Evolutionary conservation across 1,140 invertebrate genomes (phyloP).

Genomic region (Cotesia chilonis): DNA sequence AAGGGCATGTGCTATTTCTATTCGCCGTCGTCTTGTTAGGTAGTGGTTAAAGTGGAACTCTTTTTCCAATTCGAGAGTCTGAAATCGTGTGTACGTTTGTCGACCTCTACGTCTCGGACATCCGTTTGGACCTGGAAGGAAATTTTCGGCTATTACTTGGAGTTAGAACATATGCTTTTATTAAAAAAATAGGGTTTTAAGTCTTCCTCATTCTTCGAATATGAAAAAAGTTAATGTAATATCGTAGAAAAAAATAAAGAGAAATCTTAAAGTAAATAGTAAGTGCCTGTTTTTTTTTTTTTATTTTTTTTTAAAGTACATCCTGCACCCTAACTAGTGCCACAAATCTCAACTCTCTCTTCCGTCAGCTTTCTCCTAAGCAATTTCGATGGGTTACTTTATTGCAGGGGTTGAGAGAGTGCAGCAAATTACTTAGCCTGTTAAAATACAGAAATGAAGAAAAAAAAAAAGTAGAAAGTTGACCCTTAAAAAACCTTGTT

Average conservation of each 20-base stretch:
- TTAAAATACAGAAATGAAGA: slow-evolving; percentile 7
- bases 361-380: slow-evolving; percentile 50
- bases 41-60: slow-evolving; percentile 99
- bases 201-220: slow-evolving; percentile 36
- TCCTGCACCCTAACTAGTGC: slow-evolving; percentile 35
- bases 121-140: slow-evolving; percentile 90
- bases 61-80: slow-evolving; percentile 94
- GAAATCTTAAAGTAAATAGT: slow-evolving; percentile 3
- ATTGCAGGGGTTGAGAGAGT: slow-evolving; percentile 57
- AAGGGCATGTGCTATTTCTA: slow-evolving; percentile 96
- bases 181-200: neutral
- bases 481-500: slow-evolving; percentile 35
- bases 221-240: neutral
- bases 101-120: slow-evolving; percentile 92
- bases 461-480: slow-evolving; percentile 29
- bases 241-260: neutral
- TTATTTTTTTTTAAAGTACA: slow-evolving; percentile 28
- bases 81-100: slow-evolving; percentile 96
- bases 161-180: slow-evolving; percentile 25
- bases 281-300: slow-evolving; percentile 8
- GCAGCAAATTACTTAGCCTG: neutral
- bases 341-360: slow-evolving; percentile 57
- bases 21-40: slow-evolving; percentile 91
- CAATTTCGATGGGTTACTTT: slow-evolving; percentile 47
- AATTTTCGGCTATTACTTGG: slow-evolving; percentile 44